Percentiles rank a stretch among this genome's conserved stretches.
Conservation (phyloP, 2,888 invertebrate genomes). For the Orchesella flavescens region DNA sequence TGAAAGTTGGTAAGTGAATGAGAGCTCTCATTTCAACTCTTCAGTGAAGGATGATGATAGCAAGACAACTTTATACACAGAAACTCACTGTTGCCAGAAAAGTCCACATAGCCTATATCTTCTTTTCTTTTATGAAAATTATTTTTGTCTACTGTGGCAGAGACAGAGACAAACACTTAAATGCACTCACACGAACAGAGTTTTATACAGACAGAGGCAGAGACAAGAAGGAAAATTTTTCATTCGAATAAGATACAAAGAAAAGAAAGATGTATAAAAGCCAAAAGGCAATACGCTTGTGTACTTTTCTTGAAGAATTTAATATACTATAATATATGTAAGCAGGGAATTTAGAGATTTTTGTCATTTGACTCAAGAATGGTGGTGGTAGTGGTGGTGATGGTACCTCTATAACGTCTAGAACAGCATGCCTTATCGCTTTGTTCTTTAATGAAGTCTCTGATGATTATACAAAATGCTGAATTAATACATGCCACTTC, state of each 20-base stretch:
- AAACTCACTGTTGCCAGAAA: not conserved
- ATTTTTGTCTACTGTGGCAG: constrained; percentile 5
- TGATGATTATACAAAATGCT: constrained; percentile 25
- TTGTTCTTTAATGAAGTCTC: not conserved
- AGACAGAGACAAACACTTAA: not conserved
- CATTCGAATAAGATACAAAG: constrained; percentile 13
- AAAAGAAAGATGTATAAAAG: too few species aligned
- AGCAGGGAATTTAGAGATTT: too few species aligned
- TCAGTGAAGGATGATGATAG: constrained; percentile 14
- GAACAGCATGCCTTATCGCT: too few species aligned
- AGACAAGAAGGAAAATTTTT: constrained; percentile 28
- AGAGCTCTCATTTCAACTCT: constrained; percentile 54
- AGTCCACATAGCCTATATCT: not conserved
- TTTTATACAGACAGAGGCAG: not conserved
- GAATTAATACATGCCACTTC: constrained; percentile 30
- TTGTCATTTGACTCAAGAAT: too few species aligned
- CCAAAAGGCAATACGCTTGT: constrained; percentile 27
- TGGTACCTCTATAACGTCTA: too few species aligned
- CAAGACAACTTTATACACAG: constrained; percentile 19
- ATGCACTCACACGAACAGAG: not conserved
- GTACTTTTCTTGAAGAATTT: too few species aligned
- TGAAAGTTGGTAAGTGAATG: constrained; percentile 47
- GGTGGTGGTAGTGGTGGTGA: too few species aligned
- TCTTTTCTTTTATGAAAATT: not conserved
- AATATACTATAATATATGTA: too few species aligned